Evolutionary conservation across 2,888 invertebrate species (phyloP).

Genomic region (Therioaphis trifolii): DNA sequence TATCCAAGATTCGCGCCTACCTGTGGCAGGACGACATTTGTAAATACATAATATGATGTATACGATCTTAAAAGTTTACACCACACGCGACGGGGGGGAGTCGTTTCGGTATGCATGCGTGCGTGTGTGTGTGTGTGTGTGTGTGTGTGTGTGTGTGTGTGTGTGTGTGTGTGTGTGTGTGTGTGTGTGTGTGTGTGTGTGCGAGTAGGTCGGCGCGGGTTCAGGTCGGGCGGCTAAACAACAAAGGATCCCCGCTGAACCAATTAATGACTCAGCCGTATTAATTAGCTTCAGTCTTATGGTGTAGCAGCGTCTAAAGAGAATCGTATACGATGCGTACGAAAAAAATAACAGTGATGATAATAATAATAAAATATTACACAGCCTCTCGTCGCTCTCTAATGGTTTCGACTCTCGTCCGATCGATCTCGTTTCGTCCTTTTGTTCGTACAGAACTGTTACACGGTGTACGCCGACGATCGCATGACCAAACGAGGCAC

Average conservation of each 20-base stretch:
- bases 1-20: too few species aligned
- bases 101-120: not conserved
- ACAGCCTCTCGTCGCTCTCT: constrained; percentile 16
- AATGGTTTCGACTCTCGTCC: constrained; percentile 57
- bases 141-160: not conserved
- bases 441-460: constrained; percentile 51
- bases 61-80: constrained; percentile 12
- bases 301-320: constrained; percentile 48
- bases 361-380: constrained; percentile 7
- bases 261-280: constrained; percentile 62
- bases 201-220: constrained; percentile 16
- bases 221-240: constrained; percentile 42
- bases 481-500: constrained; percentile 42
- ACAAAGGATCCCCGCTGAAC: constrained; percentile 61
- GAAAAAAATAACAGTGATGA: too few species aligned
- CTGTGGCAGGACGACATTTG: too few species aligned
- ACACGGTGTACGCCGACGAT: constrained; percentile 14
- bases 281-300: constrained; percentile 61
- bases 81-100: not conserved
- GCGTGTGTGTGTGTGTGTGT: not conserved
- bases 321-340: constrained; percentile 13
- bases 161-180: too few species aligned
- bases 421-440: constrained; percentile 62
- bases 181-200: not conserved
- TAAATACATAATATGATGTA: too few species aligned